These are phyloP conservation scores for Heteropelma amictum DNA, from an alignment of 2,888 invertebrate genomes.

Conservation along the genomic window DNA sequence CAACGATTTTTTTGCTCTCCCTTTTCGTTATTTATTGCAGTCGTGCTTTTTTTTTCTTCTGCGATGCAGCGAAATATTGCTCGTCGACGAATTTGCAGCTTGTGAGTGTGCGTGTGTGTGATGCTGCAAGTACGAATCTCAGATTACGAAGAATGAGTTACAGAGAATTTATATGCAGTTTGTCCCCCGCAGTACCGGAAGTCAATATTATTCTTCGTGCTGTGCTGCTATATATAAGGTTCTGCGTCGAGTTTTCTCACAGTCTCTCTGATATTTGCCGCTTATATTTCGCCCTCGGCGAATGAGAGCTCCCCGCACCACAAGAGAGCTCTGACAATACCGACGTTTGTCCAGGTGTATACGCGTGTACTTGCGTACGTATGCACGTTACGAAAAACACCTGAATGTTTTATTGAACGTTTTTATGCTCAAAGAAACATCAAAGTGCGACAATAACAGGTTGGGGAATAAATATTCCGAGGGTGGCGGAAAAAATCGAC, in stretches of 20 bases:
- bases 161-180: constrained; percentile 56
- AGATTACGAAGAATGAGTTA: constrained; percentile 60
- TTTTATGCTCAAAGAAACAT: neutral
- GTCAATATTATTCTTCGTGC: constrained; percentile 71
- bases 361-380: neutral
- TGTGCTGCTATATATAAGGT: constrained; percentile 25
- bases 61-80: constrained; percentile 2
- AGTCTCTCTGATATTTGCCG: constrained; percentile 36
- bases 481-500: no score
- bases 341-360: constrained; percentile 62
- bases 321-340: constrained; percentile 65
- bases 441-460: neutral
- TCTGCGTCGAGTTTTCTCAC: constrained; percentile 50
- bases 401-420: constrained; percentile 34
- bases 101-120: constrained; percentile 47
- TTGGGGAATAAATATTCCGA: neutral
- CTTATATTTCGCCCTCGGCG: constrained; percentile 33
- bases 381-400: neutral
- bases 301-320: constrained; percentile 31
- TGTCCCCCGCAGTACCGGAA: constrained; percentile 62
- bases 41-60: neutral
- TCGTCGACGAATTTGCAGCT: constrained; percentile 66
- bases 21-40: neutral
- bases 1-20: neutral
- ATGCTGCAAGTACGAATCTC: constrained; percentile 57